These are phyloP conservation scores for Diplogasteroides magnus DNA, from an alignment of 1,140 invertebrate genomes.

Conservation along the genomic window DNA sequence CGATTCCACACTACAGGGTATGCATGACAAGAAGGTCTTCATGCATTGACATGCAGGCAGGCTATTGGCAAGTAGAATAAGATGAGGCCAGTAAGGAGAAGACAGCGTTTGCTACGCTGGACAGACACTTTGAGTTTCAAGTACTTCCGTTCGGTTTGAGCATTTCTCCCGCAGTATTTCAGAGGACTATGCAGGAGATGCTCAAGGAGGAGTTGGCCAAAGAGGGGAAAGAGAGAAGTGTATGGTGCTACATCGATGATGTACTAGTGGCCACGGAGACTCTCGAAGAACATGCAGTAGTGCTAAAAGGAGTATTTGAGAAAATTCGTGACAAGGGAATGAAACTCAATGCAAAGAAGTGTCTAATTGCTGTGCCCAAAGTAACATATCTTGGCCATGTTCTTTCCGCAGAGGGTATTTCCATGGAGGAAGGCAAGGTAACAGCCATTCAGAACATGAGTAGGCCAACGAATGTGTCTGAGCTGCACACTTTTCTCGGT, in stretches of 20 bases:
- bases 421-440: slow-evolving; percentile 4
- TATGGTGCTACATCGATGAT: slow-evolving; percentile 17
- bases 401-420: slow-evolving; percentile 4
- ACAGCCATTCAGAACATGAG: slow-evolving; percentile 1
- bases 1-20: too few species aligned
- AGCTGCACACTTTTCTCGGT: slow-evolving; percentile 12
- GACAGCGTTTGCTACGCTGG: neutral
- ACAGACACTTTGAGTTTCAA: neutral
- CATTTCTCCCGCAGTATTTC: slow-evolving; percentile 10
- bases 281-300: neutral
- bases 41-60: too few species aligned
- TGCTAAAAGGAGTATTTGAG: neutral
- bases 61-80: too few species aligned
- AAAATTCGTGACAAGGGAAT: neutral
- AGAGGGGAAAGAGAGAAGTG: neutral
- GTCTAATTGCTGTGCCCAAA: neutral
- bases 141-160: neutral
- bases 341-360: neutral
- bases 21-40: too few species aligned
- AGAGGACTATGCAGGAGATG: slow-evolving; percentile 20
- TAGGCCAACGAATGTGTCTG: neutral
- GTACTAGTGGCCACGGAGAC: slow-evolving; percentile 9
- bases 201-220: slow-evolving; percentile 7
- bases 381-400: slow-evolving; percentile 14
- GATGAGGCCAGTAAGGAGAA: neutral